Percentiles rank a stretch among this genome's conserved stretches.
These are phyloP conservation scores for Corythornis madagascariensis DNA, from an alignment of 2,113 vertebrate species.

Conservation along the genomic window DNA sequence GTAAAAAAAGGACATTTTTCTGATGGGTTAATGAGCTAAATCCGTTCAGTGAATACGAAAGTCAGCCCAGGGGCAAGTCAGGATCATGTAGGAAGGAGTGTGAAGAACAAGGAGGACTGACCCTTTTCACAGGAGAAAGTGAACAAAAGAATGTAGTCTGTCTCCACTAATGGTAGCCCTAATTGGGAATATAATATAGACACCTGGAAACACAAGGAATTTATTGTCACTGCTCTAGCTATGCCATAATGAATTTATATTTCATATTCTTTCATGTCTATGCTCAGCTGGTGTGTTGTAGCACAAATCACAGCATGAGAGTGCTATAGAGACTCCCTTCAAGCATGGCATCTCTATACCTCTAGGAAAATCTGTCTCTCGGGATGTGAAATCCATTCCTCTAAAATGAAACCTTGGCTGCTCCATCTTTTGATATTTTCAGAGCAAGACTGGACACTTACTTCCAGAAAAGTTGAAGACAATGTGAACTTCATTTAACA, in stretches of 20 bases:
- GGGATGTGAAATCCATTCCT: background rate
- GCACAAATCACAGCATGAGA: background rate
- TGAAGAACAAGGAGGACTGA: constrained; percentile 8
- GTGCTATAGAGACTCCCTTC: background rate
- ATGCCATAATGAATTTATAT: background rate
- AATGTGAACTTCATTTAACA: background rate
- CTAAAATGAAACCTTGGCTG: background rate
- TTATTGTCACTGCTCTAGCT: background rate
- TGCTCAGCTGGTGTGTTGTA: background rate
- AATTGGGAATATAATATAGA: background rate
- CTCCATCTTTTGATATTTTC: background rate
- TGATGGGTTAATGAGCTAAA: constrained; percentile 37
- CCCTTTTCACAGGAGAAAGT: background rate
- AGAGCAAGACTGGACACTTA: background rate
- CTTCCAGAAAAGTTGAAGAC: background rate
- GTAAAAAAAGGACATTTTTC: background rate
- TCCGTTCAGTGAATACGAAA: constrained; percentile 19
- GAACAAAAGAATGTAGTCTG: constrained; percentile 6
- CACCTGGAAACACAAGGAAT: background rate
- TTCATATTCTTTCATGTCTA: background rate
- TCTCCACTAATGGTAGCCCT: background rate
- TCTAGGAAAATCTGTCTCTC: background rate
- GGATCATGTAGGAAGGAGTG: constrained; percentile 9
- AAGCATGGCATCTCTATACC: background rate
- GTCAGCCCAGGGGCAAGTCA: constrained; percentile 34